Evolutionary conservation across 2,797 vertebrate genomes (phyloP).

Genomic region (Esox masquinongy): DNA sequence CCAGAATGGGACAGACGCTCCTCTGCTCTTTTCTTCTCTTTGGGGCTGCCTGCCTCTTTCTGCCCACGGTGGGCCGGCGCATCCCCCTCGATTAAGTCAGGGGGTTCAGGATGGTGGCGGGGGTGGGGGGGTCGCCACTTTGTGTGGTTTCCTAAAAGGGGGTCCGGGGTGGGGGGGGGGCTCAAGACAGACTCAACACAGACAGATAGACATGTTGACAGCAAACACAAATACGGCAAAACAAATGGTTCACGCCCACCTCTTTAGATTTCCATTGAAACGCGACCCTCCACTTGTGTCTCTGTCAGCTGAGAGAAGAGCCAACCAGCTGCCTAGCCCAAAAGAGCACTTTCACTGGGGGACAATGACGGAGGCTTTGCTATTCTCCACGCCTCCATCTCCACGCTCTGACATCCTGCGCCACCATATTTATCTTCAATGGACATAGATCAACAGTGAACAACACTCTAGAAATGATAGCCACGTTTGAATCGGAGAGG

Average conservation of each 20-base stretch:
- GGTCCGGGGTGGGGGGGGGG: slow-evolving; percentile 46
- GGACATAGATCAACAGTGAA: slow-evolving; percentile 70
- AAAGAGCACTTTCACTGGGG: slow-evolving; percentile 77
- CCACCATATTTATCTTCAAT: slow-evolving; percentile 74
- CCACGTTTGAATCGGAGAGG: slow-evolving; percentile 63
- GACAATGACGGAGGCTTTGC: slow-evolving; percentile 79
- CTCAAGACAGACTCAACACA: slow-evolving; percentile 66
- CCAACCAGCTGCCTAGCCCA: slow-evolving; percentile 83
- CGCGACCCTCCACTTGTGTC: slow-evolving; percentile 74
- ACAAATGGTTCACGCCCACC: slow-evolving; percentile 86
- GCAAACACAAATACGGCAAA: slow-evolving; percentile 87
- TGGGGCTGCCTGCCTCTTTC: slow-evolving; percentile 56
- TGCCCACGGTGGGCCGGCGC: slow-evolving; percentile 12
- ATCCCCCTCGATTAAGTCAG: slow-evolving; percentile 70
- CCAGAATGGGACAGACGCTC: slow-evolving; percentile 15
- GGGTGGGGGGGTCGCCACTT: slow-evolving; percentile 4
- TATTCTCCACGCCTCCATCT: slow-evolving; percentile 64
- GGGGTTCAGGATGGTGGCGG: slow-evolving; percentile 43
- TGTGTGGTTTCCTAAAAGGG: no score
- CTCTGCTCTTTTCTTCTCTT: slow-evolving; percentile 42
- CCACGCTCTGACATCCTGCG: slow-evolving; percentile 58
- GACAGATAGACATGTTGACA: slow-evolving; percentile 81
- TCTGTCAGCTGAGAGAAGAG: slow-evolving; percentile 81
- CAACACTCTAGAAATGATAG: slow-evolving; percentile 72
- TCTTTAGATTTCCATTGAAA: slow-evolving; percentile 86